Base-by-base conservation (phyloP, 2,797 vertebrate species). In the Phataginus tetradactyla region DNA sequence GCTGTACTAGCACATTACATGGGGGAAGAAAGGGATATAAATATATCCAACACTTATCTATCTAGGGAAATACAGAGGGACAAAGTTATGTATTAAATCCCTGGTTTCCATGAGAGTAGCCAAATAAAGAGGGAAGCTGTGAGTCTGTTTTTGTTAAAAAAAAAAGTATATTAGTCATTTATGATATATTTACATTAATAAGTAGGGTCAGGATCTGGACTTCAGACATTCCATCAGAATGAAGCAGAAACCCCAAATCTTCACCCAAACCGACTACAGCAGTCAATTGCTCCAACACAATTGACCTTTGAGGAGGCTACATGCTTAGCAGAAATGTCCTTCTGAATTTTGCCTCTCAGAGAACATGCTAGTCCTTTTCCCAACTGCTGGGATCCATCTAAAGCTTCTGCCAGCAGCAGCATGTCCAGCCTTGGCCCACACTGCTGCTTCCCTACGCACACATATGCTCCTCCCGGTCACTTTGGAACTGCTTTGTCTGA, bases 71-170 rank as follows among this genome's bases (percentile, higher is more conserved):
- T 55, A 63, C 2, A 55, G 29, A 75, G 64, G 14, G 32, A 72
- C 15, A 86, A 49, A 85, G 37, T 88, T 66, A 69, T 17, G 4
- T 83, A 45, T 85, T 59, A 74, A 74, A 69, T 64, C 13, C 29
- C n/a, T 87, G 2, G 21, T 71, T 86, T 71, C 27, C 29, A 11
- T 49, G 34, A n/a, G 14, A 86, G 51, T 72, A n/a, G 59, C 39
- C 66, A 94, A 90, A 72, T 64, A 88, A 87, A 86, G 57, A 88
- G 49, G 39, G 39, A 93, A 29, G 20, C 63, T 83, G 10, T n/a
- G 61, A 71, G 13, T 86, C 23, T 90, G 69, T 57, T 64, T 18
- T 68, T 20, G 72, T 39, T 69, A 21, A 45, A 68, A 32, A 27
- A 75, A 59, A 7, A 20, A 0, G 0, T 23, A 39, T 86, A 64